Evolutionary conservation across 2,888 invertebrate species (phyloP).

Genomic region (Xanthorhoe spadicearia): DNA sequence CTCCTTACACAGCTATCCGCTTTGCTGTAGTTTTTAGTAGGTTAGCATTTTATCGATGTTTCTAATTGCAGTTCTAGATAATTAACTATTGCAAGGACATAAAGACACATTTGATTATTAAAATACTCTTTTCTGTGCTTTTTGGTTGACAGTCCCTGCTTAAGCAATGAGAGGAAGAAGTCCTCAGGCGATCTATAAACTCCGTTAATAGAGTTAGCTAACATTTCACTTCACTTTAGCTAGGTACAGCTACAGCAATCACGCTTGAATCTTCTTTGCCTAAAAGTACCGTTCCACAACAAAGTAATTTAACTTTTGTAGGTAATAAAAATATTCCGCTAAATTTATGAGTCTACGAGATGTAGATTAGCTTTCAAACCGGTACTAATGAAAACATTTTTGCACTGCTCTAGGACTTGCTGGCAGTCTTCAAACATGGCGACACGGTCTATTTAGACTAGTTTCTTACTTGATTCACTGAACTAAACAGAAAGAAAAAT

Average conservation of each 20-base stretch:
- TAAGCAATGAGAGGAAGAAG: too few species aligned
- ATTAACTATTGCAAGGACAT: not conserved
- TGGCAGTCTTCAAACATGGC: constrained; percentile 2
- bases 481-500: not conserved
- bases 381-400: constrained; percentile 34
- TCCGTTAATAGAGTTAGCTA: too few species aligned
- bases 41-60: constrained; percentile 38
- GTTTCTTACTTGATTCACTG: not conserved
- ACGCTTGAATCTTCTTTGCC: not conserved
- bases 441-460: not conserved
- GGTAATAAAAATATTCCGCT: constrained; percentile 22
- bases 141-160: too few species aligned
- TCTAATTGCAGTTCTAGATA: constrained; percentile 29
- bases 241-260: not conserved
- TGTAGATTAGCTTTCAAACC: constrained; percentile 33
- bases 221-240: not conserved
- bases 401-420: constrained; percentile 9
- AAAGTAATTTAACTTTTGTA: constrained; percentile 18
- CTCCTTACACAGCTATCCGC: constrained; percentile 31
- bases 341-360: constrained; percentile 30
- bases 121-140: not conserved
- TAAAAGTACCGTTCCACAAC: constrained; percentile 8
- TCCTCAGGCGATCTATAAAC: too few species aligned
- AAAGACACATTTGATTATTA: not conserved
- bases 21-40: constrained; percentile 32